Percentiles rank a stretch among this genome's conserved stretches.
These are phyloP conservation scores for Conchocele bisecta DNA, from an alignment of 2,888 invertebrate species.

Conservation along the genomic window DNA sequence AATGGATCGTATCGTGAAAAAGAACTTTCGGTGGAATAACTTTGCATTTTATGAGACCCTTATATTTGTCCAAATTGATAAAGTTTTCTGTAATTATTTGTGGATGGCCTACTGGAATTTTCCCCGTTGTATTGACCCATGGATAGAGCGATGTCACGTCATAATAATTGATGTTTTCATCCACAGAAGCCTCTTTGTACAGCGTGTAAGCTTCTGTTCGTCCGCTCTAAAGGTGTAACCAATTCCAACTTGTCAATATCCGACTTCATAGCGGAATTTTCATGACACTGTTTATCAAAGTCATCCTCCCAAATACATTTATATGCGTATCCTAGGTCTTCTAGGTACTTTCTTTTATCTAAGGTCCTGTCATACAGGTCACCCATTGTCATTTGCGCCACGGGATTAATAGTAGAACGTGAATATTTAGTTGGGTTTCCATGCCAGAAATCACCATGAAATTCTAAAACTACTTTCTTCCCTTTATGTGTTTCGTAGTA, in stretches of 20 bases:
- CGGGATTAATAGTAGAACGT: background rate
- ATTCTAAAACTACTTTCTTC: constrained; percentile 6
- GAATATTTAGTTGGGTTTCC: background rate
- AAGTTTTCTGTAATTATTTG: constrained; percentile 63
- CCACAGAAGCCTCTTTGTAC: background rate
- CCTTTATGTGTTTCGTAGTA: too few species aligned
- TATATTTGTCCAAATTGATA: constrained; percentile 48
- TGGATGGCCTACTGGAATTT: constrained; percentile 65
- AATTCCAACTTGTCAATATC: background rate
- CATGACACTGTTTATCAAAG: background rate
- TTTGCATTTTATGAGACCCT: constrained; percentile 66
- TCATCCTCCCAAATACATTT: background rate
- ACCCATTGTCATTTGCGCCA: background rate
- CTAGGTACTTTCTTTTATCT: background rate
- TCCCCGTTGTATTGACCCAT: constrained; percentile 51
- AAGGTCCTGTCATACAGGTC: background rate
- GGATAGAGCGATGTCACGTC: constrained; percentile 14
- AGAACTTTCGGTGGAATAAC: constrained; percentile 67
- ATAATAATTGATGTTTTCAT: background rate
- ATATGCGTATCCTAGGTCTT: background rate
- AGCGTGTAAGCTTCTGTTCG: constrained; percentile 3
- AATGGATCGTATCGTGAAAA: constrained; percentile 47
- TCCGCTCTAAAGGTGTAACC: background rate
- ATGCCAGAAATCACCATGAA: constrained; percentile 5
- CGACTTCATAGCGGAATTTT: too few species aligned